phyloP scores from a whole-genome alignment of 2,888 invertebrate genomes.

The Sthenelais limicola region DNA sequence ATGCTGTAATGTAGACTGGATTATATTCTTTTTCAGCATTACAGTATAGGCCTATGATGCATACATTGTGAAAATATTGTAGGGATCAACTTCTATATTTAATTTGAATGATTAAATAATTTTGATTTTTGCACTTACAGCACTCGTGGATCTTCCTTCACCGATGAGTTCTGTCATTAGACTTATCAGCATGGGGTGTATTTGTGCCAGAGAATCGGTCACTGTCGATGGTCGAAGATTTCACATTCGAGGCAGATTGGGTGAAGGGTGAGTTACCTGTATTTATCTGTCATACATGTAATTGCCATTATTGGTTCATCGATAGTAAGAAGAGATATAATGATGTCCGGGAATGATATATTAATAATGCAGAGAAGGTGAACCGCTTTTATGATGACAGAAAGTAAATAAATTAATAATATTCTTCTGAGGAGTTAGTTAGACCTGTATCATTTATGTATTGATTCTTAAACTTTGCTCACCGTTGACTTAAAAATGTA shows the following conservation, averaged over 20 bases:
- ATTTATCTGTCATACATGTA: background rate
- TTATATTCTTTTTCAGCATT: too few species aligned
- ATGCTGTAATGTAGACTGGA: too few species aligned
- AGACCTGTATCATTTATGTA: too few species aligned
- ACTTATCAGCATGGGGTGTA: conserved; percentile 75
- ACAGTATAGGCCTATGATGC: too few species aligned
- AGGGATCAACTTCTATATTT: too few species aligned
- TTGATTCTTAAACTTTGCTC: too few species aligned
- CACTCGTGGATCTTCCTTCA: conserved; percentile 2
- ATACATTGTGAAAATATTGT: too few species aligned
- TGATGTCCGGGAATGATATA: background rate
- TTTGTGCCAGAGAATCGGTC: conserved; percentile 82
- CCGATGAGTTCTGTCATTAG: background rate
- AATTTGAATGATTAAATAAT: background rate
- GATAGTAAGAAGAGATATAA: background rate
- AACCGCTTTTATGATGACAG: too few species aligned
- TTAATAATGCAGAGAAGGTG: too few species aligned
- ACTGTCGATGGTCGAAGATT: conserved; percentile 82
- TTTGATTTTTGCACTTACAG: background rate
- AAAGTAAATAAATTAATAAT: background rate
- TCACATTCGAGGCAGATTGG: conserved; percentile 79
- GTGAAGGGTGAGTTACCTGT: conserved; percentile 82
- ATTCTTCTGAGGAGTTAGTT: too few species aligned
- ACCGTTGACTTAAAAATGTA: too few species aligned
- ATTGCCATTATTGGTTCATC: background rate